Evolutionary conservation across 1,140 invertebrate genomes (phyloP).

Genomic region (Sesamia nonagrioides): DNA sequence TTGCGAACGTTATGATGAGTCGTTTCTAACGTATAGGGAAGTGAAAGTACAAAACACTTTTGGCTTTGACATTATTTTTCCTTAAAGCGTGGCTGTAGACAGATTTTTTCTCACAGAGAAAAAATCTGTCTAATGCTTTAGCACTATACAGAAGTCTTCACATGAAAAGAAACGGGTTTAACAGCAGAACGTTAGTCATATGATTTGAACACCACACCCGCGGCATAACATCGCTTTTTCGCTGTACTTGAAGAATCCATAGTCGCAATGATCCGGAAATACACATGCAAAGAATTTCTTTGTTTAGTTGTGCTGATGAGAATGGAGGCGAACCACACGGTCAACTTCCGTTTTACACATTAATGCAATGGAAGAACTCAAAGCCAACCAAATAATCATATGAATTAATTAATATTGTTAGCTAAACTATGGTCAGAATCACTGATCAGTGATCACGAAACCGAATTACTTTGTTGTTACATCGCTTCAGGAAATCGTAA

Average conservation of each 20-base stretch:
- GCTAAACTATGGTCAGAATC: neutral
- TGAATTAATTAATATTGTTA: neutral
- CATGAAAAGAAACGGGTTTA: neutral
- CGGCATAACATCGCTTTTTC: neutral
- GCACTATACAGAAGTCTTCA: neutral
- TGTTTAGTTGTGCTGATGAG: slow-evolving; percentile 7
- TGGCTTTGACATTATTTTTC: slow-evolving; percentile 2
- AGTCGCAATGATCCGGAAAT: slow-evolving; percentile 10
- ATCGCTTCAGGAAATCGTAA: slow-evolving; percentile 22
- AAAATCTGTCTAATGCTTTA: neutral
- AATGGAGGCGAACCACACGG: neutral
- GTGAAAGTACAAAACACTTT: slow-evolving; percentile 1
- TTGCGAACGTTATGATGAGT: slow-evolving; percentile 22
- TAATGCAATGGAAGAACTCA: neutral
- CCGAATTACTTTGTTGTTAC: neutral
- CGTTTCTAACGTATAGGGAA: neutral
- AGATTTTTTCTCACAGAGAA: too few relatives aligned
- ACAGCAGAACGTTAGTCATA: neutral
- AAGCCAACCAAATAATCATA: neutral
- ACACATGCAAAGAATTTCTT: neutral
- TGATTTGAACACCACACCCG: neutral
- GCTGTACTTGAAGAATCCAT: neutral
- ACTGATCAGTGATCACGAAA: neutral
- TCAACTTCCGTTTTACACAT: too few relatives aligned
- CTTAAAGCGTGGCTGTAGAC: neutral